phyloP scores from a whole-genome alignment of 1,140 invertebrate species.

The Diuraphis noxia region DNA sequence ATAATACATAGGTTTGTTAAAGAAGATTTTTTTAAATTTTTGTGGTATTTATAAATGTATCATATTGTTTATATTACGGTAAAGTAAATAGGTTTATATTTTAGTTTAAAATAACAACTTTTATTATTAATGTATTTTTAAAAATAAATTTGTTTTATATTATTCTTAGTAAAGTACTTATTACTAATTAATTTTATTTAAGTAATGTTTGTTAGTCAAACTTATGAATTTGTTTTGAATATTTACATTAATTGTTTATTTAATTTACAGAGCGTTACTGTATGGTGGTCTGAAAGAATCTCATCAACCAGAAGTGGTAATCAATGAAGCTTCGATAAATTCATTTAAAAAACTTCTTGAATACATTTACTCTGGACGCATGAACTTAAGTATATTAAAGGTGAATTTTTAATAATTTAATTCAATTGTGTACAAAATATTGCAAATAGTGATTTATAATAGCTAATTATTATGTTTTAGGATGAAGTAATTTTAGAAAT shows the following conservation, averaged over 20 bases:
- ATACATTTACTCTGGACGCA: conserved; percentile 93
- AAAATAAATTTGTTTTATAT: neutral
- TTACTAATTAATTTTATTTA: neutral
- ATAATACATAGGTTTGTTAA: neutral
- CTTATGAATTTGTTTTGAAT: neutral
- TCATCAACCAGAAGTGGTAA: conserved; percentile 77
- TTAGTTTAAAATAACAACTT: too few species aligned
- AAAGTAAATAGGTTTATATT: too few species aligned
- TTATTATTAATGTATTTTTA: neutral
- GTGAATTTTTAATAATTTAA: conserved; percentile 58
- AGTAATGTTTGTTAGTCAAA: neutral
- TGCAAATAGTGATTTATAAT: neutral
- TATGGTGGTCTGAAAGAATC: conserved; percentile 92
- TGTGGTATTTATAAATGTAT: neutral
- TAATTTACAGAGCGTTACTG: conserved; percentile 70
- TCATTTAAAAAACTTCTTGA: conserved; percentile 89
- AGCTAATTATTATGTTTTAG: conserved; percentile 59
- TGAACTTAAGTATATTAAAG: conserved; percentile 80
- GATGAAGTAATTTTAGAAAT: conserved; percentile 87
- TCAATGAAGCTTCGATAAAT: conserved; percentile 81
- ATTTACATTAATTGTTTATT: neutral
- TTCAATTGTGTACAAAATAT: neutral
- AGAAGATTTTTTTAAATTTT: neutral
- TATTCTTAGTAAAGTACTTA: neutral
- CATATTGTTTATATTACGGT: too few species aligned